These are phyloP conservation scores for Oreochromis grahami DNA, from an alignment of 2,797 vertebrate genomes.

Conservation along the genomic window DNA sequence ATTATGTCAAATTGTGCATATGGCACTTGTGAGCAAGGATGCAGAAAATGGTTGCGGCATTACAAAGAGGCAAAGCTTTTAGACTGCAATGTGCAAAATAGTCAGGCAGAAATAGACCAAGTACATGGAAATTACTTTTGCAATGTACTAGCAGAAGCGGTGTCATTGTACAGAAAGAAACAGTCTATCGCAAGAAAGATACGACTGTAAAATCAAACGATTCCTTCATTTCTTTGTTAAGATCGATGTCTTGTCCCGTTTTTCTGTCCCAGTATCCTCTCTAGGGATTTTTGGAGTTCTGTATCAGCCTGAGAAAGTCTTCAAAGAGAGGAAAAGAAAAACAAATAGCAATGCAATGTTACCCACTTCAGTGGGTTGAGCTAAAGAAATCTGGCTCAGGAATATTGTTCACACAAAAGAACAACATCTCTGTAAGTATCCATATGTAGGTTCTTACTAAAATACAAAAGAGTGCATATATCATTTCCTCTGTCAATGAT, in stretches of 20 bases:
- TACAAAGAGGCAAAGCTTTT: constrained; percentile 25
- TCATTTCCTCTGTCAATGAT: constrained; percentile 23
- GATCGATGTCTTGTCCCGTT: constrained; percentile 29
- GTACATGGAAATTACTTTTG: background rate
- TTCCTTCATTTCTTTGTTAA: constrained; percentile 33
- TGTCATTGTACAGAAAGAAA: background rate
- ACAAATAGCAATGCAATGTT: constrained; percentile 11
- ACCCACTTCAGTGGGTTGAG: constrained; percentile 19
- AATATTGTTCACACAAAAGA: constrained; percentile 43
- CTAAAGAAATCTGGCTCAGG: constrained; percentile 11
- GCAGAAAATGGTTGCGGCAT: constrained; percentile 59
- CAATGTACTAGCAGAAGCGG: background rate
- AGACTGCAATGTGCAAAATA: background rate
- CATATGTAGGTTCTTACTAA: constrained; percentile 6
- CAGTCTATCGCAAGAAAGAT: background rate
- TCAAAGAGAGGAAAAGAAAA: constrained; percentile 14
- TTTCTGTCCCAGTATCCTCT: constrained; percentile 32
- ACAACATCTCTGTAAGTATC: constrained; percentile 15
- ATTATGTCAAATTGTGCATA: constrained; percentile 68
- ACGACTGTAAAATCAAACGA: background rate
- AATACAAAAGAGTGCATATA: constrained; percentile 27
- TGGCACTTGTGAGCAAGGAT: constrained; percentile 35
- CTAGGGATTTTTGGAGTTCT: constrained; percentile 47
- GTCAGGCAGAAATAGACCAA: background rate
- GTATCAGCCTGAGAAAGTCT: constrained; percentile 39